Base-by-base conservation (phyloP, 2,888 invertebrate species). In the Aleiodes leptofemur region DNA sequence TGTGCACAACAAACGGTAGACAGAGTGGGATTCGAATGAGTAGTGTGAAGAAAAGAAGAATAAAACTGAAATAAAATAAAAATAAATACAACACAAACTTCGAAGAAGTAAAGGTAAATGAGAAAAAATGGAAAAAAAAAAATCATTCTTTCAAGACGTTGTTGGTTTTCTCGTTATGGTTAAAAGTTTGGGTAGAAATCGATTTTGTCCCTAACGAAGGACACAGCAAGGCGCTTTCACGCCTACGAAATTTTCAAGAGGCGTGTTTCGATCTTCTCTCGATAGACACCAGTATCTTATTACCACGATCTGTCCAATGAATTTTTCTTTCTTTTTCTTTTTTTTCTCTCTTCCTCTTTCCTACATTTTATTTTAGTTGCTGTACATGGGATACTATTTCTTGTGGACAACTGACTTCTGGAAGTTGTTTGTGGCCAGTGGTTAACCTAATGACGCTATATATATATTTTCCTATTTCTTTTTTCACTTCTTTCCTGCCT, bases 171-270 rank as follows among this genome's bases (percentile, higher is more conserved):
- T 68, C 29, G 50, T 51, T 68, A 51, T 51, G 29, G 8, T 68
- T 31, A 29, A 34, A 31, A 51, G 51, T 51, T 68, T 31, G 31
- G 11, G 11, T 66, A 38, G 23, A 14, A 64, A 76, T 80, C 79
- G 77, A 80, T 80, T 78, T 53, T 48, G 64, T 77, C 76, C 76
- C 78, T 80, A 80, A 80, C 80, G 76, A 78, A 80, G 73, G 76
- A 73, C 69, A 66, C 74, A 70, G 64, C 57, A 57, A 72, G 70
- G 73, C 73, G 72, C 76, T 74, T 76, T 80, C 78, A 78, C 80
- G 77, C 80, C 80, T 77, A 80, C 78, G 77, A 75, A 71, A 72
- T 64, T 51, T 72, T 56, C 43, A 64, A 66, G 23, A 55, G 64
- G n/a, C 66, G 55, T 66, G 72, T 55, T 66, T 56, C 23, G 66